Evolutionary conservation across 2,888 invertebrate species (phyloP), one percentile per base, ranked within the genome.

Genomic region (Nomada lathburiana): DNA sequence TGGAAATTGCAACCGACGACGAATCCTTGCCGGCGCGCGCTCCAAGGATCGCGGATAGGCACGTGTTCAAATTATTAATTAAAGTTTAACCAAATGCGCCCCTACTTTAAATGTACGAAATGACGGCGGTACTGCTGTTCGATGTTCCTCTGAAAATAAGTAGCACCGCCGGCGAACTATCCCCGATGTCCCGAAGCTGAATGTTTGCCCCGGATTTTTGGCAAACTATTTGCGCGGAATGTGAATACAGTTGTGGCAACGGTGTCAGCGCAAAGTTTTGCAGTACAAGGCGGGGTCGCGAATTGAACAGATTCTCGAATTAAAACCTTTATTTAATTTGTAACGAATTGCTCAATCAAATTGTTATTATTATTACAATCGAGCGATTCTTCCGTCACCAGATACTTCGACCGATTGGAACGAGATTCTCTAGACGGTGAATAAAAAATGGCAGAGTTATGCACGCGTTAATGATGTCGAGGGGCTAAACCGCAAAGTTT

Each of bases 391-490:
- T 47, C 3, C 16, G 47, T 16, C 3, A 47, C 47, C 10, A 16
- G 36, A 36, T 5, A 36, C 36, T 36, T 36, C 7, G 1, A 36
- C 7, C 1, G 13, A 3, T 16, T 47, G 47, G 16, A 47, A 16
- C 47, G 47, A 36, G 7, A 36, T 36, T 36, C 36, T 5, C 36
- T 7, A 36, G 36, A 7, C 36, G 36, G 18, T n/a, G 53, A 44
- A 23, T 50, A 62, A 42, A 42, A 65, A 57, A 7, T 26, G 26
- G 50, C 3, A 47, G 57, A 80, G 83, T 78, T 82, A 71, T 78
- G 75, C 73, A 67, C 71, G 71, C 83, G 80, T 79, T 77, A 85
- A 85, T 73, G 81, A 75, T 72, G 77, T 44, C 52, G 78, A 13
- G 65, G 23, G 53, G 69, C 20, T 68, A 73, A 72, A 84, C 50